These are phyloP conservation scores for Perognathus longimembris DNA, from an alignment of 2,113 vertebrate genomes.

Conservation along the genomic window DNA sequence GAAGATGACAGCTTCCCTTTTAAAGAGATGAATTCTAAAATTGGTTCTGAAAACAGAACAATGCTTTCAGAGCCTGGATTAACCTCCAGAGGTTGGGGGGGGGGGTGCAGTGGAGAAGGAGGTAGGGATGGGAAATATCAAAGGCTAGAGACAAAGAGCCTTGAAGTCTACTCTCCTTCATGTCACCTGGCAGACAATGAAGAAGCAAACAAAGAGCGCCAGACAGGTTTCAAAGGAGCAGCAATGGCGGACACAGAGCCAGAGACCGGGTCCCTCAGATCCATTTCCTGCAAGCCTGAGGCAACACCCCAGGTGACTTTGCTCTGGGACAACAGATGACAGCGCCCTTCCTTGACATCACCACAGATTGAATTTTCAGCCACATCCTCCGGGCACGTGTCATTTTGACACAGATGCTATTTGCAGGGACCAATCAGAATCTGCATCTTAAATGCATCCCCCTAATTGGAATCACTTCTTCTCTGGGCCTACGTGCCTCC, in stretches of 20 bases:
- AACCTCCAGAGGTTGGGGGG: too few relatives aligned
- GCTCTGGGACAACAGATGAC: background rate
- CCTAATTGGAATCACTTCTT: background rate
- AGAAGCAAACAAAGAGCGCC: background rate
- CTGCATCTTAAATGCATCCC: background rate
- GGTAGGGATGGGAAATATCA: background rate
- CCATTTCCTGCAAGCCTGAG: background rate
- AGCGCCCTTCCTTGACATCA: background rate
- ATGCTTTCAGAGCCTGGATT: background rate
- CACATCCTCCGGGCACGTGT: background rate
- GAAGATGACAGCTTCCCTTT: background rate
- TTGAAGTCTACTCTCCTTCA: background rate
- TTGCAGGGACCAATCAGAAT: background rate
- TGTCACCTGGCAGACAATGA: background rate
- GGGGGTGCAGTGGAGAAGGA: background rate
- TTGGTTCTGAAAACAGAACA: background rate
- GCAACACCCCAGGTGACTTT: background rate
- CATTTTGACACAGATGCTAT: background rate
- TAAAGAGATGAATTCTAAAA: background rate
- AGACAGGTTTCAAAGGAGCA: background rate
- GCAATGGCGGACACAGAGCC: too few relatives aligned
- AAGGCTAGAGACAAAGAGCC: background rate
- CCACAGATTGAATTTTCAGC: constrained; percentile 25
- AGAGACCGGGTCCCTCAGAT: background rate
- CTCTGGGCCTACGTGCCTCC: background rate